Conservation (phyloP, 92 coral and sea anemone genomes). For the Scolanthus callimorphus region DNA sequence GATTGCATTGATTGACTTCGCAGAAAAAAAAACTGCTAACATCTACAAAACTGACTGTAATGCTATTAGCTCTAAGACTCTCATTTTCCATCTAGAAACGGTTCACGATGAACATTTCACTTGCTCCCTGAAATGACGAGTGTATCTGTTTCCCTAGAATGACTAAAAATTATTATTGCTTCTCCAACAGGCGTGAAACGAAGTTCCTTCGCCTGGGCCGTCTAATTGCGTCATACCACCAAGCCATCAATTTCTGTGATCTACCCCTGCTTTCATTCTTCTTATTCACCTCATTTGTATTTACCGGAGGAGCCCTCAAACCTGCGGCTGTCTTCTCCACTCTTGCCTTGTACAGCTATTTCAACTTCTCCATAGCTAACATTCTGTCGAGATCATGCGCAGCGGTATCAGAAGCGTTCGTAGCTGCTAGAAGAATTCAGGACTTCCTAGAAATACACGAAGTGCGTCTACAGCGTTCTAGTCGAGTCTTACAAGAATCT, state of each 20-base stretch:
- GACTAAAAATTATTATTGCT: no score
- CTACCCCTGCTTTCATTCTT: conserved; percentile 11
- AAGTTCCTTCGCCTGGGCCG: conserved; percentile 5
- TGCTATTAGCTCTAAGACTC: no score
- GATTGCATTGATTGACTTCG: no score
- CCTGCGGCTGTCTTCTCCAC: conserved; percentile 22
- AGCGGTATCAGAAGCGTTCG: conserved; percentile 14
- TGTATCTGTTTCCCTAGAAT: no score
- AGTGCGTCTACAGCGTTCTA: no score
- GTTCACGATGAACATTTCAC: no score
- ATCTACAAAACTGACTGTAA: no score
- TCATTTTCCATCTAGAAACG: no score
- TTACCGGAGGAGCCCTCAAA: conserved; percentile 5
- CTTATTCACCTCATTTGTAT: conserved; percentile 12
- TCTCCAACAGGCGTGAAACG: conserved; percentile 19
- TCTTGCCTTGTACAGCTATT: conserved; percentile 14
- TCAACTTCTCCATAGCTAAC: conserved; percentile 5
- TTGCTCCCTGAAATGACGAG: no score
- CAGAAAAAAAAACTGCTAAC: no score
- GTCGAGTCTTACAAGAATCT: no score
- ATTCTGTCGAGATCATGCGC: conserved; percentile 2
- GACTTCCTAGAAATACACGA: conserved; percentile 16
- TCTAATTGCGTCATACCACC: conserved; percentile 7
- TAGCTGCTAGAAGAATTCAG: conserved; percentile 18
- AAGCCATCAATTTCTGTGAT: conserved; percentile 7